Base-by-base conservation (phyloP, 1,140 invertebrate species). In the Aphelenchoides fujianensis region DNA sequence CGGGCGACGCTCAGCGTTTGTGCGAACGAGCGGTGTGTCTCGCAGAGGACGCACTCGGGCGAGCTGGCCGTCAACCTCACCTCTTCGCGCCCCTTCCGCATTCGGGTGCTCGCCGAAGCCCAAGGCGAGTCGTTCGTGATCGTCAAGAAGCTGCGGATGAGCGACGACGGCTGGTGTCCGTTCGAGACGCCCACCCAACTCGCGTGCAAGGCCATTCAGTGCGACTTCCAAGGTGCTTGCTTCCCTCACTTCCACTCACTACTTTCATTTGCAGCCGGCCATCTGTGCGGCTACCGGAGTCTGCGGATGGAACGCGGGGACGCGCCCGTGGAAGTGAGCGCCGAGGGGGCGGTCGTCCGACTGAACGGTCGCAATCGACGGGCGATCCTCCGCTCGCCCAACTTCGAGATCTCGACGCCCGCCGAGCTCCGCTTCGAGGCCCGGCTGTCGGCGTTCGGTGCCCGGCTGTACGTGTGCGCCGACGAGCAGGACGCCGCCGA, bases 401-500 rank as follows among this genome's bases (percentile, higher is more conserved):
- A 35, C 16, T 77, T 77, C 35, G 74, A 67, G 30, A 67, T 77
- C 12, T 70, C 75, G 31, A 16, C 62, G 35, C 61, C 54, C 16
- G 41, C 62, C 23, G 75, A 77, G 37, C 71, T 77, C 48, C 63
- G 69, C 19, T 70, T 80, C n/a, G 69, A 78, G 67, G 75, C 75
- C n/a, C 62, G 32, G 16, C 41, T 76, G 48, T 59, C 75, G 31
- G 78, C 75, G 19, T 77, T 70, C 55, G 75, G 75, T 2, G 74
- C 75, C 27, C 73, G 77, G 19, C 66, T 77, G 34, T 80, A 80
- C 64, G 41, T 77, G n/a, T 77, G 75, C 66, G 68, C 73, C 32
- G 79, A 76, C 34, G 75, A 79, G 41, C 23, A 35, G 48, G 63
- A 36, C 19, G 73, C 28, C 7, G 27, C 27, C 12, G 73, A 74